Percentiles rank a stretch among this genome's conserved stretches.
Evolutionary conservation across 2,797 vertebrate genomes (phyloP).

Genomic region (Agapornis canus): DNA sequence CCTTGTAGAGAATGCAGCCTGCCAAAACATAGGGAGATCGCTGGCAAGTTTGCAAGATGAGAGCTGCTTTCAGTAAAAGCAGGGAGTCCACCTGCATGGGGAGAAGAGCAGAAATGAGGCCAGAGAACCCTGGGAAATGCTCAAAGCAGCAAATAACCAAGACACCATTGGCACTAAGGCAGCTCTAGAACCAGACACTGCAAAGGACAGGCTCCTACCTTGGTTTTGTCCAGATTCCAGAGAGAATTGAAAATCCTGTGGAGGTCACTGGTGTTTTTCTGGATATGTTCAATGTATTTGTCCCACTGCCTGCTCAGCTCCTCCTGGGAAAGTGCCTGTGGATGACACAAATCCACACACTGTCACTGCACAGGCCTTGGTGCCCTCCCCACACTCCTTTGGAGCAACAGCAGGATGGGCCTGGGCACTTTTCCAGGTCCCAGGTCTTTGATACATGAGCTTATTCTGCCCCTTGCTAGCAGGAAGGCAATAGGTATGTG

Average conservation of each 20-base stretch:
- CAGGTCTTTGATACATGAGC: rapidly evolving
- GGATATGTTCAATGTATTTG: constrained; percentile 82
- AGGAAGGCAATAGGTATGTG: rapidly evolving
- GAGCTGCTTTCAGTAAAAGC: constrained; percentile 92
- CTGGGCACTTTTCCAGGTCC: not conserved
- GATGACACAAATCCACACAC: not conserved
- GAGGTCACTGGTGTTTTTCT: constrained; percentile 81
- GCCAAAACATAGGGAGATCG: constrained; percentile 84
- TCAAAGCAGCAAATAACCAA: not conserved
- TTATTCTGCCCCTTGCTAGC: not conserved
- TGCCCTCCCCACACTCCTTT: not conserved
- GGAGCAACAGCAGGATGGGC: rapidly evolving
- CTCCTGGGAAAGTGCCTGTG: constrained; percentile 66
- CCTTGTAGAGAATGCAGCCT: constrained; percentile 90
- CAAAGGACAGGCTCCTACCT: constrained; percentile 70
- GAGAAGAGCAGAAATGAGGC: not conserved
- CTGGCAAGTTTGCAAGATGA: constrained; percentile 94
- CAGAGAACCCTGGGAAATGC: not conserved
- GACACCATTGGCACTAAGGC: not conserved
- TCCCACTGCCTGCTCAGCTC: constrained; percentile 83
- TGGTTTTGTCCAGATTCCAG: constrained; percentile 87
- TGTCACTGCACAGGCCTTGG: not conserved
- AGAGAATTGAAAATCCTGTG: constrained; percentile 89
- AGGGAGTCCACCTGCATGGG: constrained; percentile 89
- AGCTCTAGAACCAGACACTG: not conserved